Evolutionary conservation across 1,140 invertebrate species (phyloP).

Genomic region (Stenopsyche tienmushanensis): DNA sequence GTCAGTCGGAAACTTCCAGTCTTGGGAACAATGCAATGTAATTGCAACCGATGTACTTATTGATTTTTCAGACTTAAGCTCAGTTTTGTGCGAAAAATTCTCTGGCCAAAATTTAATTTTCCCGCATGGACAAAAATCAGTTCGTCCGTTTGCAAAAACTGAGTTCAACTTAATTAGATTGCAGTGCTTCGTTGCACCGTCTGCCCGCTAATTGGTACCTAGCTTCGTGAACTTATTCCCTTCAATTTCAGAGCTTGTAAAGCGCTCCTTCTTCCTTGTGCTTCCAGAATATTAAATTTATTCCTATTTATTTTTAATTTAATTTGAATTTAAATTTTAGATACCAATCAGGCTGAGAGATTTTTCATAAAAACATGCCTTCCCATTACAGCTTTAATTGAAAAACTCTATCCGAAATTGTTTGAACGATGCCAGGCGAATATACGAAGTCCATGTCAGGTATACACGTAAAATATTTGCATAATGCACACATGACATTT

Average conservation of each 20-base stretch:
- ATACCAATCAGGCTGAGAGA: no score
- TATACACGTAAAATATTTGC: no score
- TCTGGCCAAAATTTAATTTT: slow-evolving; percentile 14
- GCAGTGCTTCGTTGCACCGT: background rate
- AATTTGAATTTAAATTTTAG: background rate
- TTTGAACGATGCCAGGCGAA: no score
- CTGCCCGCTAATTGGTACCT: background rate
- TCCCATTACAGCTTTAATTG: no score
- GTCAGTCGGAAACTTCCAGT: background rate
- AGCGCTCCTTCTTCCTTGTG: background rate
- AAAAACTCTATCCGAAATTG: no score
- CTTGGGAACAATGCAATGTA: slow-evolving; percentile 4
- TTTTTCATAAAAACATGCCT: no score
- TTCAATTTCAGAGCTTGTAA: background rate
- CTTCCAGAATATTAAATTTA: background rate
- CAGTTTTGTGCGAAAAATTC: background rate
- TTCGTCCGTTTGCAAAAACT: slow-evolving; percentile 14
- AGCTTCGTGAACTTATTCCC: background rate
- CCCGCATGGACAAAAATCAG: slow-evolving; percentile 11
- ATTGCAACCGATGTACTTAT: background rate
- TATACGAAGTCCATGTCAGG: no score
- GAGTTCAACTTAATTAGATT: slow-evolving; percentile 16
- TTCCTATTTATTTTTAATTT: background rate
- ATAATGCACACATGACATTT: no score
- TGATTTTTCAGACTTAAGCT: background rate